A percentile compares a stretch with the other conserved stretches of the same genome.
Evolutionary conservation across 2,888 invertebrate species (phyloP).

Genomic region (Volucella bombylans): DNA sequence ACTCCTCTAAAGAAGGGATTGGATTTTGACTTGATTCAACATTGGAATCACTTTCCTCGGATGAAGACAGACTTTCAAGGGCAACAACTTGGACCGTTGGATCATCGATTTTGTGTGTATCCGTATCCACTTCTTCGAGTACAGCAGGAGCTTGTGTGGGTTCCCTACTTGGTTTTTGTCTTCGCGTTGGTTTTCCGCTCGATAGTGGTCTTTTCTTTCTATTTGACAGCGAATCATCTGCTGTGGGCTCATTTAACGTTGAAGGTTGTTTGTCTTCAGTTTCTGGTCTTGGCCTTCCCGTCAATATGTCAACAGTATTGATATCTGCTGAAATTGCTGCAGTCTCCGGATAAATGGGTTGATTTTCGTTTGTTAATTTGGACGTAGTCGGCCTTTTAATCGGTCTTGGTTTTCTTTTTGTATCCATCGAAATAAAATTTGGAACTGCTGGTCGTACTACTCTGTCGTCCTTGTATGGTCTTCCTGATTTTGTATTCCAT

Average conservation of each 20-base stretch:
- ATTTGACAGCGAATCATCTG: neutral
- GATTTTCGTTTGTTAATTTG: neutral
- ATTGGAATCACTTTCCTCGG: too few relatives aligned
- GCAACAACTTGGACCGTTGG: too few relatives aligned
- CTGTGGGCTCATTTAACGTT: too few relatives aligned
- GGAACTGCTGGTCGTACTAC: neutral
- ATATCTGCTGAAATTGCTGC: neutral
- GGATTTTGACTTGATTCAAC: too few relatives aligned
- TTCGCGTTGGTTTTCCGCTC: constrained; percentile 20
- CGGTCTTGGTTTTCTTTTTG: constrained; percentile 8
- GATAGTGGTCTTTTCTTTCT: constrained; percentile 11
- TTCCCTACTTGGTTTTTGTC: constrained; percentile 12
- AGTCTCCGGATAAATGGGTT: neutral
- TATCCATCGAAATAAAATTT: neutral
- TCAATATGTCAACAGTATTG: neutral
- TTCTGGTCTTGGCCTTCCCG: constrained; percentile 13
- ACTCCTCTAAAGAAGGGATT: neutral
- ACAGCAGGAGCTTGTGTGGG: neutral
- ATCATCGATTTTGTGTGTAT: neutral
- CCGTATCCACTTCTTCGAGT: neutral
- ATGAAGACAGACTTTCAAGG: too few relatives aligned
- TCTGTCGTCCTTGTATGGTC: neutral
- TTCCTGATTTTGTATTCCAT: neutral
- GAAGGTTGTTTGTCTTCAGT: neutral
- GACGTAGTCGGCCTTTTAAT: neutral